Base-by-base conservation (phyloP, 2,888 invertebrate genomes). In the Hybos culiciformis region DNA sequence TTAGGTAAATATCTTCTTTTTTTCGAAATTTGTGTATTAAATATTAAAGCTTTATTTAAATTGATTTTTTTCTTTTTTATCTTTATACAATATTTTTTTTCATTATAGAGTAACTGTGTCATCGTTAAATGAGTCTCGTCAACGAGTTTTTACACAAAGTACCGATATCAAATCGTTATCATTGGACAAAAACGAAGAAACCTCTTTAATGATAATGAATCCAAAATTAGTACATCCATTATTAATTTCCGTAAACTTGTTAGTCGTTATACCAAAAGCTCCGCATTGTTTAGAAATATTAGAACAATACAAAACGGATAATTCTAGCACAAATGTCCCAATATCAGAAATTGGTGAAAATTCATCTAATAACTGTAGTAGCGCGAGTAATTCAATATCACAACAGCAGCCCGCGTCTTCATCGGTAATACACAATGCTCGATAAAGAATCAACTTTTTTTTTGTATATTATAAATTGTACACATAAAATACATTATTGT, bases 191-290 rank as follows among this genome's bases (percentile, higher is more conserved):
- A 77, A 79, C 51, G 78, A 80, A 61, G 80, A 80, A 63, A 67
- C 73, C 41, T 67, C 68, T 5, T 50, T 73, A 18, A 63, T 73
- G 63, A 56, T 64, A 4, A 65, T 79, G 46, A 78, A 78, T 43
- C 67, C 71, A 18, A 71, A 75, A 47, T 57, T 78, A 41, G 70
- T 71, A 36, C 80, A 78, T 64, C 83, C 83, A 1, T 56, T 83
- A 41, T 69, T 78, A 43, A 70, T 83, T 56, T 80, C 80, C 11
- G 78, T 80, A 24, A 80, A 80, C 56, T 69, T 82, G 58, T 66
- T 81, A 54, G 73, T 77, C 43, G 73, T 74, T 1, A 70, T 74
- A 32, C 75, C 76, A 4, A n/a, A n/a, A n/a, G n/a, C n/a, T n/a
- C 66, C 54, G 5, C n/a, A 11, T 7, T 5, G 21, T 7, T 8